phyloP scores from a whole-genome alignment of 2,113 vertebrate species.

The Pseudorhombus dupliciocellatus region DNA sequence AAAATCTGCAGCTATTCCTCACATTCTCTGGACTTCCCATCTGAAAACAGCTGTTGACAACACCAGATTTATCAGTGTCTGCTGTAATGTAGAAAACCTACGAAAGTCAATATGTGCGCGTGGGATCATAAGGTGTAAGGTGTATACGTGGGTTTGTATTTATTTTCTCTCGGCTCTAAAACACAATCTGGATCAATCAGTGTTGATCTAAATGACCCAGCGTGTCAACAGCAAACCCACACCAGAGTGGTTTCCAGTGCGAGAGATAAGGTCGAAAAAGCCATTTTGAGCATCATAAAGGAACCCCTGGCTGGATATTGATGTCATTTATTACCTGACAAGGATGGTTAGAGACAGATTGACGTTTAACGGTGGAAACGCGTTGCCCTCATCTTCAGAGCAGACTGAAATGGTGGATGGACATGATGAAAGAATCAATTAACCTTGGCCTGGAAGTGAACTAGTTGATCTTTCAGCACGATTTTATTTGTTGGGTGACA shows the following conservation, averaged over 20 bases:
- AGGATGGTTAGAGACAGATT: conserved; percentile 37
- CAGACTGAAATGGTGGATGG: conserved; percentile 56
- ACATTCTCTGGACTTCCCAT: no score
- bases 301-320: conserved; percentile 69
- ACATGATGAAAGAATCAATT: conserved; percentile 74
- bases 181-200: conserved; percentile 70
- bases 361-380: conserved; percentile 42
- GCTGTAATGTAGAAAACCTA: conserved; percentile 9
- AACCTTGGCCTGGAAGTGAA: conserved; percentile 74
- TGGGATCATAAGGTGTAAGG: conserved; percentile 19
- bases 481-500: conserved; percentile 63
- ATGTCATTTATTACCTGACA: conserved; percentile 76
- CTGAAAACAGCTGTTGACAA: no score
- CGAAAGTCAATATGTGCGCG: not conserved
- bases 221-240: conserved; percentile 66
- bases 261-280: conserved; percentile 76
- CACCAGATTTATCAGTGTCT: conserved; percentile 15
- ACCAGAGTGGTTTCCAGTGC: conserved; percentile 63
- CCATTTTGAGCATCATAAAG: conserved; percentile 73
- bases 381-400: conserved; percentile 48
- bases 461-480: conserved; percentile 65
- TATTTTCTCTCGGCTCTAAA: conserved; percentile 55
- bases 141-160: conserved; percentile 15
- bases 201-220: conserved; percentile 67
- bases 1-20: not conserved